These are phyloP conservation scores for Myoxocephalus aenaeus DNA, from an alignment of 2,797 vertebrate genomes.

Conservation along the genomic window DNA sequence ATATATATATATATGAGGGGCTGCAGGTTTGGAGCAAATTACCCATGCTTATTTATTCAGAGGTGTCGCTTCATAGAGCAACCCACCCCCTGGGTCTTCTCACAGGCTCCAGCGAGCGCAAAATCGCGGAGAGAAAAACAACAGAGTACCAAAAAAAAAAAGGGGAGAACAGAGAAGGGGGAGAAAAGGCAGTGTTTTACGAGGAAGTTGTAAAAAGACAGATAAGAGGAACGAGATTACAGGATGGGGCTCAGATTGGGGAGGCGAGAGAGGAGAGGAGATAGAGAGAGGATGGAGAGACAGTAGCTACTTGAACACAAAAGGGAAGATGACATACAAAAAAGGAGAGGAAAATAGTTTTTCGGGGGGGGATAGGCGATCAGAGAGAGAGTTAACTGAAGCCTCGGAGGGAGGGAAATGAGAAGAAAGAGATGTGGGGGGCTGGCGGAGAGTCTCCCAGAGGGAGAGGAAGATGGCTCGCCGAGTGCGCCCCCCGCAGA, in stretches of 20 bases:
- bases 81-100: slow-evolving; percentile 57
- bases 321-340: slow-evolving; percentile 10
- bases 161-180: neutral
- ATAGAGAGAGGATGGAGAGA: slow-evolving; percentile 7
- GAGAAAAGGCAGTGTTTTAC: slow-evolving; percentile 22
- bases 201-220: slow-evolving; percentile 27
- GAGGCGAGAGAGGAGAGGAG: slow-evolving; percentile 11
- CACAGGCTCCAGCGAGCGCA: slow-evolving; percentile 51
- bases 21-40: slow-evolving; percentile 73
- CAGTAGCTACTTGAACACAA: slow-evolving; percentile 19
- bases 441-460: slow-evolving; percentile 66
- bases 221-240: slow-evolving; percentile 25
- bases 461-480: slow-evolving; percentile 65
- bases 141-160: neutral
- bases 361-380: slow-evolving; percentile 18
- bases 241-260: neutral
- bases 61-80: slow-evolving; percentile 58
- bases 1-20: neutral
- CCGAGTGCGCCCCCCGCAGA: slow-evolving; percentile 57
- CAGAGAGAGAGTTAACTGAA: slow-evolving; percentile 48
- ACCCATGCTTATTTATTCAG: slow-evolving; percentile 74
- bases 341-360: slow-evolving; percentile 5
- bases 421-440: slow-evolving; percentile 27
- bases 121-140: slow-evolving; percentile 40
- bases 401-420: slow-evolving; percentile 48